These are phyloP conservation scores for Calidris pygmaea DNA, from an alignment of 2,113 vertebrate genomes.

Conservation along the genomic window DNA sequence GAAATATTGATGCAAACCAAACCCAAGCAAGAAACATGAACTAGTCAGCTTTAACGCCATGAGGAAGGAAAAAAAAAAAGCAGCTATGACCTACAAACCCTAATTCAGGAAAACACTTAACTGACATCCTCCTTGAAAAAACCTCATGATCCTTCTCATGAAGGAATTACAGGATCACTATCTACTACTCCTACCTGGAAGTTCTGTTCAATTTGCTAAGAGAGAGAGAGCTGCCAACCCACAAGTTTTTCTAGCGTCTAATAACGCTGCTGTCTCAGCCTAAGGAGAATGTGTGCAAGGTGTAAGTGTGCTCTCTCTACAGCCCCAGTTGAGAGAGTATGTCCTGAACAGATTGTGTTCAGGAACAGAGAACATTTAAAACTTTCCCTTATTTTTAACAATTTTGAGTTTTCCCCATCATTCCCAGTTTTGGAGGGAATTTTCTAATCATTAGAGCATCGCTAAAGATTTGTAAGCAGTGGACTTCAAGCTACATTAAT, in stretches of 20 bases:
- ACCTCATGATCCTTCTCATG: not conserved
- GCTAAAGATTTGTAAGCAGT: not conserved
- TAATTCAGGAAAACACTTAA: not conserved
- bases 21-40: not conserved
- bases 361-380: not conserved
- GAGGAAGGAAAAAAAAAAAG: not conserved
- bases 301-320: not conserved
- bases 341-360: not conserved
- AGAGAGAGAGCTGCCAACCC: not conserved
- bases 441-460: not conserved
- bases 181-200: not conserved
- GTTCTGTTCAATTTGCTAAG: not conserved
- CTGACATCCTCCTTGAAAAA: not conserved
- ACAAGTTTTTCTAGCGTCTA: not conserved
- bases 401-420: not conserved
- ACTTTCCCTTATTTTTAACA: not conserved
- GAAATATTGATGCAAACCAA: not conserved
- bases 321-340: not conserved
- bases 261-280: not conserved
- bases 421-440: not conserved
- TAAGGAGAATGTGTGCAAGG: not conserved
- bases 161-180: not conserved
- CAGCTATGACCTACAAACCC: not conserved
- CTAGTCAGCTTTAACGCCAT: not conserved
- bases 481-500: not conserved